Evolutionary conservation across 2,888 invertebrate species (phyloP), one percentile per base, ranked within the genome.

Genomic region (Parasteatoda lunata): DNA sequence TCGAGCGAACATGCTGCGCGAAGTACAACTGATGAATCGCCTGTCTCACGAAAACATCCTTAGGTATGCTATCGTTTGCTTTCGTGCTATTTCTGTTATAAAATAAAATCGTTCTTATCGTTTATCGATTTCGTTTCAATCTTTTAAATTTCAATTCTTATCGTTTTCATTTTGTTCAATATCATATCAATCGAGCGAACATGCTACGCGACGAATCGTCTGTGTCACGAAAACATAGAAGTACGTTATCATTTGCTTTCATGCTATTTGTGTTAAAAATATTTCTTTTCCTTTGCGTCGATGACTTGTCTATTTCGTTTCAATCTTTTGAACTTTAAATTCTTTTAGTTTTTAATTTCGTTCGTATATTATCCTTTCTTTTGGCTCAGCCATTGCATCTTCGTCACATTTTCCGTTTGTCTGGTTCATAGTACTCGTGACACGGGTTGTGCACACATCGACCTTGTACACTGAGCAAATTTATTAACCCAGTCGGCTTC

Each of bases 191-290:
- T 90, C 90, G 92, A 49, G 91, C 91, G 45, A 92, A 92, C 89
- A 92, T 92, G 90, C 90, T 93, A 64, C 89, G 92, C 47, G 93
- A 97, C 98, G 96, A 98, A 98, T 93, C 95, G 96, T 91, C 94
- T 98, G 90, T 96, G 96, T 91, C 98, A 98, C 93, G 96, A 96
- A 88, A 98, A 98, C 93, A 97, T 98, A 96, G 96, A n/a, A n/a
- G 97, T 97, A 92, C 92, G 93, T 72, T 13, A 52, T 65, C 30
- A 1, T 52, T n/a, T 52, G 13, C 52, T 13, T 48, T 8, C 30
- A 2, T 30, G 30, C 30, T 30, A 30, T 30, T 30, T 30, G 1
- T 30, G 30, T 30, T 30, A 30, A 30, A 30, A 30, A 30, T 30
- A 30, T 30, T 30, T 2, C 2, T 30, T 30, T 30, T 2, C 30